These are phyloP conservation scores for Calameuta pallipes DNA, from an alignment of 2,888 invertebrate species.

Conservation along the genomic window DNA sequence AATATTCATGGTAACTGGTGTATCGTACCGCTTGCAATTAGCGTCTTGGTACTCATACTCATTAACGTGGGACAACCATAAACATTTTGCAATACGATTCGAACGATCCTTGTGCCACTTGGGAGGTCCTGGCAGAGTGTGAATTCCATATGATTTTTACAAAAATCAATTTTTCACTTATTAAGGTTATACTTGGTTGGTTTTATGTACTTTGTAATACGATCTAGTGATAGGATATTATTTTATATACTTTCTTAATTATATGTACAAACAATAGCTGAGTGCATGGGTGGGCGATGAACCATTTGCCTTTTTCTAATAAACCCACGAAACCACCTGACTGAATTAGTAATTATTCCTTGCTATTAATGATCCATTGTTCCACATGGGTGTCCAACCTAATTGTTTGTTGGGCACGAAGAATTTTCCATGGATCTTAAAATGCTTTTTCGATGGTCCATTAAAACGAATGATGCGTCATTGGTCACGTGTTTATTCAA, in stretches of 20 bases:
- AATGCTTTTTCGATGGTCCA: neutral
- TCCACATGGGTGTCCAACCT: neutral
- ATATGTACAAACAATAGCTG: neutral
- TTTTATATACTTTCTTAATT: neutral
- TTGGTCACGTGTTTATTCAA: neutral
- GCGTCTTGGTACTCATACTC: constrained; percentile 47
- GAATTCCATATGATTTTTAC: neutral
- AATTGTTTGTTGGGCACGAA: neutral
- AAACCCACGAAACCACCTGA: neutral
- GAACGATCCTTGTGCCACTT: constrained; percentile 36
- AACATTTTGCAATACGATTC: constrained; percentile 49
- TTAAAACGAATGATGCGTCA: neutral
- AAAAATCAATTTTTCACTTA: neutral
- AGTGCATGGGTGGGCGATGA: neutral
- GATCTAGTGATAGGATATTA: neutral
- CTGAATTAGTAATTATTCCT: neutral
- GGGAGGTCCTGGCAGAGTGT: constrained; percentile 41
- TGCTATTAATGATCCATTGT: constrained; percentile 6
- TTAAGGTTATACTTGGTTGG: neutral
- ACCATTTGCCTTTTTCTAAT: constrained; percentile 3
- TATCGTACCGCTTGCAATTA: constrained; percentile 36
- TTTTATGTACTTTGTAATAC: neutral
- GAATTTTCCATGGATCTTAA: neutral
- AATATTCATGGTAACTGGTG: neutral
- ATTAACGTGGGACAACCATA: constrained; percentile 47